Percentiles rank a stretch among this genome's conserved stretches.
These are phyloP conservation scores for Macaca mulatta DNA, from an alignment of 2,113 vertebrate species.

Conservation along the genomic window DNA sequence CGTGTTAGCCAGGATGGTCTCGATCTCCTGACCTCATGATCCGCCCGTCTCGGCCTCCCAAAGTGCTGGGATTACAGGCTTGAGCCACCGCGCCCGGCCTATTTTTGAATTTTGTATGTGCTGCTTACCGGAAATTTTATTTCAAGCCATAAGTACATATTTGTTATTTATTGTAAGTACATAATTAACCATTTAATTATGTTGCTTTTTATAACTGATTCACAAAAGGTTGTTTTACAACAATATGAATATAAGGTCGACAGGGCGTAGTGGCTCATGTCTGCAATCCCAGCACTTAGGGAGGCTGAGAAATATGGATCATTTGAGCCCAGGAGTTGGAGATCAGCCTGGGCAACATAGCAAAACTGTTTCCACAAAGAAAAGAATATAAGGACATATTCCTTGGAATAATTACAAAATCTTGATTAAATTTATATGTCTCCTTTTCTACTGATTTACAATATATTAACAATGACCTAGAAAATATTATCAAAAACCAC, in stretches of 20 bases:
- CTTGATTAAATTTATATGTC: not conserved
- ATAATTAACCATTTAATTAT: not conserved
- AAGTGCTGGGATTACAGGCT: too few relatives aligned
- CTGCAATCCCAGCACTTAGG: too few relatives aligned
- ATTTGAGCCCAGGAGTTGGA: too few relatives aligned
- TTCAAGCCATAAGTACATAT: not conserved
- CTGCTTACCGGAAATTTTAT: not conserved
- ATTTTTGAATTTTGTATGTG: constrained; percentile 11
- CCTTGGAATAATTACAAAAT: not conserved
- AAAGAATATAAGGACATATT: not conserved
- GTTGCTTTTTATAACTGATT: constrained; percentile 1
- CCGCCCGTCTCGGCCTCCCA: too few relatives aligned
- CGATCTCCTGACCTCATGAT: too few relatives aligned
- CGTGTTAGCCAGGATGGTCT: too few relatives aligned
- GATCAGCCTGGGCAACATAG: too few relatives aligned
- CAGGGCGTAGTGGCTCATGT: too few relatives aligned
- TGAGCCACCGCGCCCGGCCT: too few relatives aligned
- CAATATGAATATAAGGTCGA: not conserved
- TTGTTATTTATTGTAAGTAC: not conserved
- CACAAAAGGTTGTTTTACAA: not conserved
- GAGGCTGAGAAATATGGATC: too few relatives aligned
- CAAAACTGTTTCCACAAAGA: too few relatives aligned
- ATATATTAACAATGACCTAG: not conserved
- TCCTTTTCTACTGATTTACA: not conserved
- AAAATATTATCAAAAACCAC: not conserved